Evolutionary conservation across 1,140 invertebrate genomes (phyloP).

Genomic region (Brachionus asplanchnoidis): DNA sequence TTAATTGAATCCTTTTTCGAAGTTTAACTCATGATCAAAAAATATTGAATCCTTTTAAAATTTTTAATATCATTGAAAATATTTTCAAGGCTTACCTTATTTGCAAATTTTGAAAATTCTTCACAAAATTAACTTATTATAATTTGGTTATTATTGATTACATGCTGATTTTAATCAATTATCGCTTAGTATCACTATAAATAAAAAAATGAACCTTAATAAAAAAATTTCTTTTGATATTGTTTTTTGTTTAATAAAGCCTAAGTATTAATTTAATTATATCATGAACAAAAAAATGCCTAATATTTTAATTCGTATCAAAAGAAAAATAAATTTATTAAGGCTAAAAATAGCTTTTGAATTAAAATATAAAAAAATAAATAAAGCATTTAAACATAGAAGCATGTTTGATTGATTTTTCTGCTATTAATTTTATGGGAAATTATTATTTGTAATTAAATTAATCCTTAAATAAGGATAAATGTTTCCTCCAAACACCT

Average conservation of each 20-base stretch:
- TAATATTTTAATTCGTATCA: too few relatives aligned
- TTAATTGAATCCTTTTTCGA: background rate
- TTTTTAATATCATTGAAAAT: background rate
- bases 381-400: background rate
- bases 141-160: too few relatives aligned
- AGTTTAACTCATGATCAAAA: background rate
- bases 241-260: too few relatives aligned
- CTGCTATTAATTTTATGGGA: background rate
- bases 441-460: slow-evolving; percentile 1
- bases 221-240: too few relatives aligned
- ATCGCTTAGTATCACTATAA: too few relatives aligned
- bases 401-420: background rate
- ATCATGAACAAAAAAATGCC: too few relatives aligned
- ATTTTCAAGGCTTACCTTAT: background rate
- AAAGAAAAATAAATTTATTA: too few relatives aligned
- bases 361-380: background rate
- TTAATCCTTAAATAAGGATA: background rate
- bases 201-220: too few relatives aligned
- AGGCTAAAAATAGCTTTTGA: background rate
- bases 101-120: background rate
- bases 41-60: background rate
- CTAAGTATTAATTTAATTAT: too few relatives aligned
- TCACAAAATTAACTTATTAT: background rate
- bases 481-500: background rate
- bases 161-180: too few relatives aligned